phyloP scores from a whole-genome alignment of 2,113 vertebrate genomes.

The Procapra przewalskii region DNA sequence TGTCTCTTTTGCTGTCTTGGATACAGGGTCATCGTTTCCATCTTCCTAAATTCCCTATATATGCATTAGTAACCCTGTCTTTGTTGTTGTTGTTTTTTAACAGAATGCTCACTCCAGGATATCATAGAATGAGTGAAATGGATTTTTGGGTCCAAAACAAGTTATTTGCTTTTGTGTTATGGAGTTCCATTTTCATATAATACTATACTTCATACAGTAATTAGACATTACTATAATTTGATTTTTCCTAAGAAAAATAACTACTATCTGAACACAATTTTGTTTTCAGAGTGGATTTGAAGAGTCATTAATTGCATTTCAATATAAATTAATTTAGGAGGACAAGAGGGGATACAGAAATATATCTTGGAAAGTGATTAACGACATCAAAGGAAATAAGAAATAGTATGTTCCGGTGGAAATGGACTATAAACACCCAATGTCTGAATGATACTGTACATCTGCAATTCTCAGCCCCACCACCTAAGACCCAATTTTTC shows the following conservation, averaged over 20 bases:
- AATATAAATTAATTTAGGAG: slow-evolving; percentile 74
- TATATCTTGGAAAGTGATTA: slow-evolving; percentile 79
- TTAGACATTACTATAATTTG: slow-evolving; percentile 9
- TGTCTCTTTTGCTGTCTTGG: too few relatives aligned
- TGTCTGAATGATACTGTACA: slow-evolving; percentile 82
- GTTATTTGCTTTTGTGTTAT: slow-evolving; percentile 47
- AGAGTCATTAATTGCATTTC: slow-evolving; percentile 66
- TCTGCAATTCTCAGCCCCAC: slow-evolving; percentile 77
- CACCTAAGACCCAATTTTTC: slow-evolving; percentile 82
- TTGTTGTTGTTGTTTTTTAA: neutral
- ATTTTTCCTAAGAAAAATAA: slow-evolving; percentile 44
- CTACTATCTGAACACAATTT: slow-evolving; percentile 41
- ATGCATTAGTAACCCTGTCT: neutral
- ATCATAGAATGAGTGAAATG: slow-evolving; percentile 15
- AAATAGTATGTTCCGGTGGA: slow-evolving; percentile 76
- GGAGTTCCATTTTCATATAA: slow-evolving; percentile 39
- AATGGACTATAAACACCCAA: slow-evolving; percentile 71
- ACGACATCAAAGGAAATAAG: slow-evolving; percentile 79
- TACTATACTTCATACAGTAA: slow-evolving; percentile 30
- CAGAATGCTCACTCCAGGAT: slow-evolving; percentile 59
- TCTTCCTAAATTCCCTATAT: too few relatives aligned
- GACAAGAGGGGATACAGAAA: slow-evolving; percentile 72
- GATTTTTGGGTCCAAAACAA: slow-evolving; percentile 54
- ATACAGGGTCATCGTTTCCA: too few relatives aligned
- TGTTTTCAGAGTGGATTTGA: slow-evolving; percentile 68